Evolutionary conservation across 2,113 vertebrate species (phyloP), one percentile per base, ranked within the genome.

Genomic region (Coreoperca whiteheadi): DNA sequence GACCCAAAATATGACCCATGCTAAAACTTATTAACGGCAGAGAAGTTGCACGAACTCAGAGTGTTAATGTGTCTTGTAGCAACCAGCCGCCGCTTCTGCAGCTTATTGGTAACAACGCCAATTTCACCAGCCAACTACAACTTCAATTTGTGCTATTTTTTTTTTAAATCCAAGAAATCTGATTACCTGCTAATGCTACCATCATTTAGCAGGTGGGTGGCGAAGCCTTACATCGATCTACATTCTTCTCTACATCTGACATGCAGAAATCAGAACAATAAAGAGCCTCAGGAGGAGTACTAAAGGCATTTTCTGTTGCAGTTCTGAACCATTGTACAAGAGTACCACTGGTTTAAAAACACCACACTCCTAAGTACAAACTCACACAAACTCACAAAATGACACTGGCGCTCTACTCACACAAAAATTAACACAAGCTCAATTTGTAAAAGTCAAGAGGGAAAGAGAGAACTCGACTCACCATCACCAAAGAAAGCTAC

Each of bases 401-500:
- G 11, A 75, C 70, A 64, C 61, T n/a, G 37, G 21, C 83, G 77
- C 66, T 48, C 60, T 8, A 16, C 46, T 74, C 65, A 21, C 8
- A 66, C 25, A 61, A 53, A 46, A 16, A 53, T 39, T 0, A 21
- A 25, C n/a, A 67, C 5, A 8, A 84, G 32, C 32, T 67, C 0
- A 0, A 48, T 76, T 28, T 43, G 34, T 74, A 43, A 51, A 78
- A 81, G 75, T 54, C 69, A 51, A n/a, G 20, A 41, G 60, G 56
- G 14, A 75, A 74, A 65, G 39, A 57, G 53, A 71, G 56, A 68
- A 80, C 72, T 51, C 79, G 21, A 95, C 95, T 95, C 92, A 96
- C 95, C 95, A 95, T 96, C 94, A 93, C 95, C 93, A 89, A 93
- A 90, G 88, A 89, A 88, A 89, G 91, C 92, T 90, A 90, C 90